Evolutionary conservation across 2,888 invertebrate genomes (phyloP), one percentile per base, ranked within the genome.

Genomic region (Sinotaia quadrata): DNA sequence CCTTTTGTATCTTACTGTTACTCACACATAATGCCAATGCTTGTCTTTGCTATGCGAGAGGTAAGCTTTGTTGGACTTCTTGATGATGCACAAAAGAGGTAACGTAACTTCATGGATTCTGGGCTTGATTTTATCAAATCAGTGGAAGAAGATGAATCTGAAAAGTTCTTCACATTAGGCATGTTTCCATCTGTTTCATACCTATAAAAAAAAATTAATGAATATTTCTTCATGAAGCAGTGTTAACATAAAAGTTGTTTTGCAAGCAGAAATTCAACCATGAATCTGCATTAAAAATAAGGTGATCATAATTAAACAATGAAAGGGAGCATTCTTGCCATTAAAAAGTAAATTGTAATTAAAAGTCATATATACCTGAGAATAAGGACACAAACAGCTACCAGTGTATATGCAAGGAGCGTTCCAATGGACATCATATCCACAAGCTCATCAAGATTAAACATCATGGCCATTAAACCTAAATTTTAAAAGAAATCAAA

Each of bases 401-500:
- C 88, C 27, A 88, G 78, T 0, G 87, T 87, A 74, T 88, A 88
- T 2, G 87, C 86, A 58, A 87, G 74, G 60, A 88, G 75, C 3
- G 87, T 88, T 67, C 86, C 88, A 58, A 87, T 87, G 24, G 70
- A 70, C 73, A 73, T 68, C 73, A 73, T 73, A 49, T 73, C 73
- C 31, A 73, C 87, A 27, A 88, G 78, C 65, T 87, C 87, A 34
- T 81, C 82, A 29, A 89, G 75, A 69, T 87, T 82, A 81, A 89
- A 87, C 71, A 89, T 70, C 80, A 85, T 81, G 5, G 88, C 85
- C 82, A 88, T 85, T 24, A 85, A n/a, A 70, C 85, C 88, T 87
- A 18, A 12, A 47, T n/a, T n/a, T n/a, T n/a, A n/a, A n/a, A n/a
- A n/a, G n/a, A n/a, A n/a, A n/a, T n/a, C n/a, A n/a, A n/a, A n/a